Percentiles rank a stretch among this genome's conserved stretches.
Evolutionary conservation across 2,888 invertebrate genomes (phyloP).

Genomic region (Eumacrocentrus americanus): DNA sequence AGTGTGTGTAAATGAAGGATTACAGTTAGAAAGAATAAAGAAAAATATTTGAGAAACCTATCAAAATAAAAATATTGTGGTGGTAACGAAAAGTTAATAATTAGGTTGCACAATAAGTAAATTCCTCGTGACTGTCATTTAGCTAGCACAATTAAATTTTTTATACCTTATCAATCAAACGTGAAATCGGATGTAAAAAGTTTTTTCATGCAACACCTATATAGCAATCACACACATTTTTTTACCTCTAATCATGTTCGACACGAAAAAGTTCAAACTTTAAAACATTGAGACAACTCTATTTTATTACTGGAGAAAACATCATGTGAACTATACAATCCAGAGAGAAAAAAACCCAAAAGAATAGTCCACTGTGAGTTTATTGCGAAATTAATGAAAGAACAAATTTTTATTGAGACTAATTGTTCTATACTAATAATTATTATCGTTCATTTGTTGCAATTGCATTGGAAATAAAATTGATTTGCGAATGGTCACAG

Average conservation of each 20-base stretch:
- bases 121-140: conserved; percentile 21
- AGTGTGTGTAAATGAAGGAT: conserved; percentile 18
- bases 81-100: neutral
- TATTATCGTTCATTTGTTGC: conserved; percentile 47
- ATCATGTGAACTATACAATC: too few relatives aligned
- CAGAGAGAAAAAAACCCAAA: neutral
- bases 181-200: neutral
- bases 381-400: neutral
- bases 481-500: too few relatives aligned
- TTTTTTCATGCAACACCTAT: neutral
- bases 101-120: conserved; percentile 19
- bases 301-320: too few relatives aligned
- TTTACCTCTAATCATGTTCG: neutral
- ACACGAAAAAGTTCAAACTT: neutral
- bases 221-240: neutral
- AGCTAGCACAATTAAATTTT: conserved; percentile 28
- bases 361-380: neutral
- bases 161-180: conserved; percentile 9
- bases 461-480: conserved; percentile 44
- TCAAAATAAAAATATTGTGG: neutral
- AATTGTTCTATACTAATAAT: conserved; percentile 50
- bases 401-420: conserved; percentile 45
- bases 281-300: neutral
- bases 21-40: neutral
- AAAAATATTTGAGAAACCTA: conserved; percentile 5